Conservation (phyloP, 2,888 invertebrate genomes). For the Pandemis corylana region DNA sequence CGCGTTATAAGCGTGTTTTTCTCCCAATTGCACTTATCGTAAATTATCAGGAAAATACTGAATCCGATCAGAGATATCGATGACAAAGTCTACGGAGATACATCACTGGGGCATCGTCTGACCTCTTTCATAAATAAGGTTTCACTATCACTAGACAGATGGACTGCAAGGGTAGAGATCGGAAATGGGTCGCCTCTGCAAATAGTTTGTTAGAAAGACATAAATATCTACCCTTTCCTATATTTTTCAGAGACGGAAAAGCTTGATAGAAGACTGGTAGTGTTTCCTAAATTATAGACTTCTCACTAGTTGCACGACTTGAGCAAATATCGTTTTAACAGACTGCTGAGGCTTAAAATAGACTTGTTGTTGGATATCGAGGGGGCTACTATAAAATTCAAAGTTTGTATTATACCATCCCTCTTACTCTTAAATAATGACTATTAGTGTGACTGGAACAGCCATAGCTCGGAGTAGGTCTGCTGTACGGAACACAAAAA, state of each 20-base stretch:
- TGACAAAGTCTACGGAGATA: slow-evolving; percentile 27
- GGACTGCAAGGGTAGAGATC: slow-evolving; percentile 35
- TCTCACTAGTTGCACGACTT: too few relatives aligned
- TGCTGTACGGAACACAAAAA: too few relatives aligned
- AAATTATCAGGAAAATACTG: not conserved
- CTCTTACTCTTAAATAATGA: too few relatives aligned
- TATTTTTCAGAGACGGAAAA: not conserved
- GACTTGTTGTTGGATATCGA: too few relatives aligned
- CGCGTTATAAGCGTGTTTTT: not conserved
- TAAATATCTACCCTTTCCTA: not conserved
- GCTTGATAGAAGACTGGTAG: not conserved
- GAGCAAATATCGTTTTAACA: too few relatives aligned
- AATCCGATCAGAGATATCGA: slow-evolving; percentile 20
- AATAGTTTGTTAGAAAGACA: slow-evolving; percentile 31
- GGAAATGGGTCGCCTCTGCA: slow-evolving; percentile 37
- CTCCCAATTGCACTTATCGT: not conserved
- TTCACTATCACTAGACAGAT: slow-evolving; percentile 38
- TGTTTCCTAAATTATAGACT: not conserved
- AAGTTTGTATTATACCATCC: too few relatives aligned
- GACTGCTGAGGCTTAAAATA: too few relatives aligned
- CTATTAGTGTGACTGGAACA: too few relatives aligned
- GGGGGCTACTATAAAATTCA: too few relatives aligned
- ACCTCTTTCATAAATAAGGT: slow-evolving; percentile 40
- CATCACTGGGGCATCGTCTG: slow-evolving; percentile 19
- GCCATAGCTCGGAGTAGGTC: too few relatives aligned